Evolutionary conservation across 2,113 vertebrate species (phyloP).

Genomic region (Callaeas wilsoni): DNA sequence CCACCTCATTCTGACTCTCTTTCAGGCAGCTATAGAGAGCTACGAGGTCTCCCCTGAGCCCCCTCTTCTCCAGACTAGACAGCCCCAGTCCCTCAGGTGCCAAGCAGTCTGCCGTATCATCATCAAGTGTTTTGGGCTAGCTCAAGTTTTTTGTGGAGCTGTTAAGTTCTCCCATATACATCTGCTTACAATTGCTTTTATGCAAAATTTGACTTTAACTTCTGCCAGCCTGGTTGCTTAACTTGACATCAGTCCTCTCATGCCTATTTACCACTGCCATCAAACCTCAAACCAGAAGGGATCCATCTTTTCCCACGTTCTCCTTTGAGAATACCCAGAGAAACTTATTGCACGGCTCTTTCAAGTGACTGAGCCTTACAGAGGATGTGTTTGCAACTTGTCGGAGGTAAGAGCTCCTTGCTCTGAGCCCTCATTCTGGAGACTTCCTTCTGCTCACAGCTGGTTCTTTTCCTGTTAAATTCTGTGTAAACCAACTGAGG

Average conservation of each 20-base stretch:
- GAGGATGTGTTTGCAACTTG: neutral
- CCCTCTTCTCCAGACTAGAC: neutral
- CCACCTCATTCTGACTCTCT: neutral
- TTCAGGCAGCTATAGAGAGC: neutral
- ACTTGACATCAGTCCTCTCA: fast-evolving
- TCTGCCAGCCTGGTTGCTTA: neutral
- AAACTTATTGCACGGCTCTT: neutral
- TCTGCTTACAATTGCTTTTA: neutral
- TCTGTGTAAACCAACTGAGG: neutral
- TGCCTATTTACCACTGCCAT: neutral
- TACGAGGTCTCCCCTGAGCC: neutral
- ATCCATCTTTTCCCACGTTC: neutral
- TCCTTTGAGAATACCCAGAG: neutral
- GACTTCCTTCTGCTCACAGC: neutral
- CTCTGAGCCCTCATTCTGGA: neutral
- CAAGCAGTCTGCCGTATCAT: neutral
- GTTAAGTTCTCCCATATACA: neutral
- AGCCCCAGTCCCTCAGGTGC: neutral
- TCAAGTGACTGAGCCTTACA: neutral
- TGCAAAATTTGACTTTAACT: neutral
- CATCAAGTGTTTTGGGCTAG: neutral
- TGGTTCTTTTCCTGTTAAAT: neutral
- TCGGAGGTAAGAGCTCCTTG: neutral
- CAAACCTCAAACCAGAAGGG: neutral
- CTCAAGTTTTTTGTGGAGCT: neutral